phyloP scores from a whole-genome alignment of 2,113 vertebrate species.

The Callorhinus ursinus region DNA sequence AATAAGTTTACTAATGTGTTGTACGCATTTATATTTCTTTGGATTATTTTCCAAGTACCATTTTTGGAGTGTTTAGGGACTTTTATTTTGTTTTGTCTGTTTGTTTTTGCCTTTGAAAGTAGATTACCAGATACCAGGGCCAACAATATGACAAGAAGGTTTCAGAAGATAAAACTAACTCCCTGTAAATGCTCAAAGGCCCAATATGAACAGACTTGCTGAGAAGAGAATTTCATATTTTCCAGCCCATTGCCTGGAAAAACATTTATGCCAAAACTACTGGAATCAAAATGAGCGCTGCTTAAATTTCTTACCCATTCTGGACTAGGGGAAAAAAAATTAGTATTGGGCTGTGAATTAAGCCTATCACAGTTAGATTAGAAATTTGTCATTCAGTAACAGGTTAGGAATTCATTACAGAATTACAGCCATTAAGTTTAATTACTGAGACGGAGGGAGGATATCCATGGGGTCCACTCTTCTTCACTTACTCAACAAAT shows the following conservation, averaged over 20 bases:
- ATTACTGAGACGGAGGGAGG: not conserved
- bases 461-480: not conserved
- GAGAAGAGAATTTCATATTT: constrained; percentile 45
- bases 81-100: not conserved
- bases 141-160: constrained; percentile 7
- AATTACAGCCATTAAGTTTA: not conserved
- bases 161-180: constrained; percentile 38
- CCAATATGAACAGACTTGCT: not conserved
- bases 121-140: not conserved
- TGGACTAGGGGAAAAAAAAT: not conserved
- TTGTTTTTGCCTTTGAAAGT: not conserved
- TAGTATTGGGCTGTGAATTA: not conserved
- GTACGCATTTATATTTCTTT: not conserved
- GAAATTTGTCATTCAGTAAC: not conserved
- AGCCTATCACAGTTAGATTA: constrained; percentile 31
- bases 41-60: not conserved
- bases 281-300: constrained; percentile 21
- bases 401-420: constrained; percentile 27
- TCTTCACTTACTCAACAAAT: not conserved
- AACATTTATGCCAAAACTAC: not conserved
- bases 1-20: not conserved
- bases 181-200: not conserved
- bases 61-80: not conserved
- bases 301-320: constrained; percentile 44
- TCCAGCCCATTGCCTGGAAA: constrained; percentile 53